Base-by-base conservation (phyloP, 1,140 invertebrate species). In the Elymnias hypermnestra region DNA sequence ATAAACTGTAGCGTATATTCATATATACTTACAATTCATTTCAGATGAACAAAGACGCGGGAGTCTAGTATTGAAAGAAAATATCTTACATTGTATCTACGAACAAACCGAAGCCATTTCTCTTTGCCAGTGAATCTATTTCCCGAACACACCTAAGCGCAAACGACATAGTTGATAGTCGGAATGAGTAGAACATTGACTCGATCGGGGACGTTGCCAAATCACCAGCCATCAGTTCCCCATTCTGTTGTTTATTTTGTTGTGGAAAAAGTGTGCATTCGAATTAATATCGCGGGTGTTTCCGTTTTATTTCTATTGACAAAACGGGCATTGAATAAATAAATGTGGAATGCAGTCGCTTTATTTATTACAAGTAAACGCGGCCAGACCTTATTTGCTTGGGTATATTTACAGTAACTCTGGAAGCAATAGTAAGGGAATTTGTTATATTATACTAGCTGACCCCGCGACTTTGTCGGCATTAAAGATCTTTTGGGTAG, bases 161-260 rank as follows among this genome's bases (percentile, higher is more conserved):
- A 33, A 33, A 33, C 53, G 46, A 55, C 53, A 35, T 38, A 55
- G 46, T 55, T 50, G 41, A 55, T 50, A 49, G 53, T 55, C 53
- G 25, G 46, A 44, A 49, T 50, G 53, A 49, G 53, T 50, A 55
- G 42, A 45, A 50, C 46, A 55, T 55, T 45, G 53, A 50, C 53
- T 50, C 21, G 43, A 29, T 50, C 23, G 46, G 48, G 51, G 42
- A 41, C 46, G 29, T 37, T 54, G 52, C 52, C 46, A 55, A 55
- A 55, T 55, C 53, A 49, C 53, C 46, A 39, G 41, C 38, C 29
- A 49, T 49, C 40, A 44, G 36, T 62, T 36, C 22, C 9, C 36
- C 46, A 46, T 53, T 53, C 42, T 36, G 17, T 19, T 51, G 48
- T 53, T 53, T 53, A 41, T 53, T 46, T 53, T 46, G 3, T 41